A percentile compares a stretch with the other conserved stretches of the same genome.
phyloP scores from a whole-genome alignment of 2,113 vertebrate species.

The Phaethon lepturus region DNA sequence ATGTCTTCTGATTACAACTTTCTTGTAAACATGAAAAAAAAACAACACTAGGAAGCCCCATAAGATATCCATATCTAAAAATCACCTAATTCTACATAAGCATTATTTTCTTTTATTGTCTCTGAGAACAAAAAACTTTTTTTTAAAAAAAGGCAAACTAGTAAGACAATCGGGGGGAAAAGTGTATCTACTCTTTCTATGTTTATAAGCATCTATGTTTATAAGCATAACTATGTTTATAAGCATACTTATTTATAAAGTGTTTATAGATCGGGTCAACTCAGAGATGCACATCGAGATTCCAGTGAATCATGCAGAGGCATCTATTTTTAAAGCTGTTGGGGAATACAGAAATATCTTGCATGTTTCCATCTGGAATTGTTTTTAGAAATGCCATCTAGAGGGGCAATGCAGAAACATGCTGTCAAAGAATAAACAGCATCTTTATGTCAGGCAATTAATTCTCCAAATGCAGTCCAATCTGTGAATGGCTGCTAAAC shows the following conservation, averaged over 20 bases:
- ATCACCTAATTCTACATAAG: not conserved
- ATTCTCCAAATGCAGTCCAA: slow-evolving; percentile 39
- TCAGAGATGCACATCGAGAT: not conserved
- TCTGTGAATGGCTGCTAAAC: slow-evolving; percentile 71
- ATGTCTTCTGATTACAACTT: not conserved
- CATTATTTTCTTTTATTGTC: not conserved
- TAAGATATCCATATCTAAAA: not conserved
- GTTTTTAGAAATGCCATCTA: slow-evolving; percentile 56
- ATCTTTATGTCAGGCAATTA: slow-evolving; percentile 68
- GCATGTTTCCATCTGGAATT: slow-evolving; percentile 49
- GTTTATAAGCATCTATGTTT: no score
- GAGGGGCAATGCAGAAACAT: slow-evolving; percentile 24
- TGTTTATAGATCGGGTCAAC: not conserved
- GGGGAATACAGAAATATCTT: slow-evolving; percentile 46
- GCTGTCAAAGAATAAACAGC: slow-evolving; percentile 66
- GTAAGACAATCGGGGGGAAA: not conserved
- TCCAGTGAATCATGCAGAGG: not conserved
- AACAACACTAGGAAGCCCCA: not conserved
- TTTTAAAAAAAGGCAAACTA: not conserved
- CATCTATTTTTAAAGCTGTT: slow-evolving; percentile 54
- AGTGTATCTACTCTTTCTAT: not conserved
- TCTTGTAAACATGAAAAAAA: not conserved
- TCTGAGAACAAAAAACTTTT: not conserved
- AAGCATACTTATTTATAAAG: not conserved
- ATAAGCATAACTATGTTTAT: no score